Conservation (phyloP, 2,888 invertebrate species). For the Pterostichus madidus region DNA sequence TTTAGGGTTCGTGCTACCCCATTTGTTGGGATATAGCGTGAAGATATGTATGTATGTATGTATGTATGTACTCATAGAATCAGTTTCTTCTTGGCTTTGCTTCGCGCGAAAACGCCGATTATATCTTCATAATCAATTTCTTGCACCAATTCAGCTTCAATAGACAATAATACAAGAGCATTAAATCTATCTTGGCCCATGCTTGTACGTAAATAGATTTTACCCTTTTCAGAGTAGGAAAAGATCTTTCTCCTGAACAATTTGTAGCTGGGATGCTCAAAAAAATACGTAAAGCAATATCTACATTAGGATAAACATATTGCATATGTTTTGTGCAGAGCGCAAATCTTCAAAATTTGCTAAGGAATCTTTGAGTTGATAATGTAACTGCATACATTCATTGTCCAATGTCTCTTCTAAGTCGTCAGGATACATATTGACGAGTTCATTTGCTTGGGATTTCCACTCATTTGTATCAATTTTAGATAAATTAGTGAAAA, state of each 20-base stretch:
- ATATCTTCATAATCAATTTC: slow-evolving; percentile 57
- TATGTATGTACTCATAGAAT: too few species aligned
- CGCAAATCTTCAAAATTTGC: background rate
- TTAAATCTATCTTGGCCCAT: slow-evolving; percentile 47
- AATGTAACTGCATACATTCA: slow-evolving; percentile 64
- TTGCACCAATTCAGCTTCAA: slow-evolving; percentile 52
- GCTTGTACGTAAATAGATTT: slow-evolving; percentile 26
- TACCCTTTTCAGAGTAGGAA: slow-evolving; percentile 50
- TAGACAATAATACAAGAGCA: slow-evolving; percentile 54
- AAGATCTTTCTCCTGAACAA: too few species aligned
- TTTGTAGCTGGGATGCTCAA: too few species aligned
- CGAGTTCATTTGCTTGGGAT: slow-evolving; percentile 45
- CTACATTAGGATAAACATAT: too few species aligned
- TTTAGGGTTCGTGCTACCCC: too few species aligned
- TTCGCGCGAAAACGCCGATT: slow-evolving; percentile 27
- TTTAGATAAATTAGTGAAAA: slow-evolving; percentile 64
- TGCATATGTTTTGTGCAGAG: slow-evolving; percentile 57
- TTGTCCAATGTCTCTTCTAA: too few species aligned
- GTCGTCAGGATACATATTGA: slow-evolving; percentile 55
- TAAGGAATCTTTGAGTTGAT: slow-evolving; percentile 57
- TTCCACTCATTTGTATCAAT: slow-evolving; percentile 64
- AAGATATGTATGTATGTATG: too few species aligned
- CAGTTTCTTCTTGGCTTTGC: background rate
- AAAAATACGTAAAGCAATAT: too few species aligned
- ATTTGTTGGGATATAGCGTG: too few species aligned